phyloP scores from a whole-genome alignment of 2,888 invertebrate genomes.

The Eristalinus sepulchralis region DNA sequence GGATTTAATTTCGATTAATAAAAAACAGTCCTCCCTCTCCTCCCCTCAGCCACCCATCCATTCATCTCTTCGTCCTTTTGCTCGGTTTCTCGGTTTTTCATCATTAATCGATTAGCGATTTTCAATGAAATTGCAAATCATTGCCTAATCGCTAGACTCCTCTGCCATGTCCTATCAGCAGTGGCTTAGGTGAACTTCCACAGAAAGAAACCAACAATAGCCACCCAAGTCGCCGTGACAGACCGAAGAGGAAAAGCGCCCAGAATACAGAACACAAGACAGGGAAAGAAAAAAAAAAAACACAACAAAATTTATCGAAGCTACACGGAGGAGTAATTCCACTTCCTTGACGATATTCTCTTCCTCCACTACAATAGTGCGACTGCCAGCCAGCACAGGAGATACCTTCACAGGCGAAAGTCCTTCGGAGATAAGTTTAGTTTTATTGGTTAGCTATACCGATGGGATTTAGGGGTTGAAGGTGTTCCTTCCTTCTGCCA shows the following conservation, averaged over 20 bases:
- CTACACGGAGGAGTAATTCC: conserved; percentile 34
- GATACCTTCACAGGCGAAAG: conserved; percentile 26
- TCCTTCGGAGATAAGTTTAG: conserved; percentile 53
- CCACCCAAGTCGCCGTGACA: conserved; percentile 1
- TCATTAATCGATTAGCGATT: conserved; percentile 72
- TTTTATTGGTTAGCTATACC: conserved; percentile 59
- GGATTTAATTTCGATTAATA: conserved; percentile 46
- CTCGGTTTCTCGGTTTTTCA: conserved; percentile 42
- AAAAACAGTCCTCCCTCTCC: background rate
- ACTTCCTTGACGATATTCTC: conserved; percentile 26
- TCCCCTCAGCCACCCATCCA: background rate
- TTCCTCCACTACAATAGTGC: conserved; percentile 31
- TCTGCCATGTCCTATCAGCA: conserved; percentile 29
- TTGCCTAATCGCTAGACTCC: conserved; percentile 69
- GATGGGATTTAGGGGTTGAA: conserved; percentile 39
- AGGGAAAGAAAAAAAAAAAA: background rate
- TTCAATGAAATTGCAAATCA: conserved; percentile 72
- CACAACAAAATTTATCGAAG: background rate
- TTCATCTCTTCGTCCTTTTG: background rate
- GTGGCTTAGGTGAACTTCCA: conserved; percentile 26
- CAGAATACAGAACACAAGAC: background rate
- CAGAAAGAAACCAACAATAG: conserved; percentile 22
- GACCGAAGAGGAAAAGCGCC: background rate
- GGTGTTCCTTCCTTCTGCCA: background rate
- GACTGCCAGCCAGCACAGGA: background rate